Conservation (phyloP, 2,113 vertebrate species). For the Actenoides lindsayi region DNA sequence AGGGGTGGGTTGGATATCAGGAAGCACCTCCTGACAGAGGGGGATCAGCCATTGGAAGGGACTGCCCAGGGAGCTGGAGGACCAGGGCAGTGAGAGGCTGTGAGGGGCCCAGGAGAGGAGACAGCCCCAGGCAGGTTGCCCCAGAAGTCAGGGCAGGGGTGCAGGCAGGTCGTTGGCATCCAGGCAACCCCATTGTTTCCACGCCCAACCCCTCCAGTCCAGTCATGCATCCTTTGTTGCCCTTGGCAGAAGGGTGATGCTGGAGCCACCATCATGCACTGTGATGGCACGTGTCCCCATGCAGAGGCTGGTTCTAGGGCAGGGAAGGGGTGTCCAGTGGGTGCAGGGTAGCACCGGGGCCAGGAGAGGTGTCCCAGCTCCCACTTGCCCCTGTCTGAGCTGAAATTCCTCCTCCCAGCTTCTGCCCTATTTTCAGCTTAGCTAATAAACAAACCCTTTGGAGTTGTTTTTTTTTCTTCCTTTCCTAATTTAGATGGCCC, state of each 20-base stretch:
- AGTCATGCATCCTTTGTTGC: background rate
- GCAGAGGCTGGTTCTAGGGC: background rate
- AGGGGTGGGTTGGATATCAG: too few relatives aligned
- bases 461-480: background rate
- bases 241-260: background rate
- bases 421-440: slow-evolving; percentile 9
- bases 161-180: background rate
- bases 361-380: background rate
- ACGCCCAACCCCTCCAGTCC: fast-evolving
- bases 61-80: too few relatives aligned
- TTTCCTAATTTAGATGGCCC: slow-evolving; percentile 58
- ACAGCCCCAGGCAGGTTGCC: background rate
- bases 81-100: fast-evolving
- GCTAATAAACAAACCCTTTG: background rate
- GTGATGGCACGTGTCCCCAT: fast-evolving
- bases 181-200: background rate
- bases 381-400: background rate
- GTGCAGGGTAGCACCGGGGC: fast-evolving
- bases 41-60: too few relatives aligned
- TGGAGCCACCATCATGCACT: fast-evolving
- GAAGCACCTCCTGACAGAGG: too few relatives aligned
- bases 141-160: background rate
- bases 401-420: background rate
- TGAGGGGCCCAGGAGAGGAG: background rate
- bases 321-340: background rate